Conservation (phyloP, 2,113 vertebrate genomes). For the Orcinus orca region DNA sequence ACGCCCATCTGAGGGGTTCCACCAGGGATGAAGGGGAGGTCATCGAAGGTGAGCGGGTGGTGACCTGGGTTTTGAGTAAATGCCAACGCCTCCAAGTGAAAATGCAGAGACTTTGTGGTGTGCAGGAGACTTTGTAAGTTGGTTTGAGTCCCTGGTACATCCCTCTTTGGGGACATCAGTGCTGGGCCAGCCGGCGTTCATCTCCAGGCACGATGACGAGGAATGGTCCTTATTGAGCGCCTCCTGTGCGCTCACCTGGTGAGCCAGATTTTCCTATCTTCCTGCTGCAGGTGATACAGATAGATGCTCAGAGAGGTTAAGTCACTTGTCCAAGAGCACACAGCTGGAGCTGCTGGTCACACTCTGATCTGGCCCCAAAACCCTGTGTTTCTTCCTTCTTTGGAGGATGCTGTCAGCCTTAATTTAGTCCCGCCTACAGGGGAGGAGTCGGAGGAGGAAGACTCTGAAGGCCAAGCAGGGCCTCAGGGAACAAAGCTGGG, state of each 20-base stretch:
- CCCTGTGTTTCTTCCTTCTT: not conserved
- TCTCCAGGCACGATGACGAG: not conserved
- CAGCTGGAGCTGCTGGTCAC: not conserved
- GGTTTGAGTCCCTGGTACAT: not conserved
- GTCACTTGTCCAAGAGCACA: not conserved
- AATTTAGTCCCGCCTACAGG: not conserved
- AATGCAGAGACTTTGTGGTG: not conserved
- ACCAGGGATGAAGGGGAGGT: rapidly evolving
- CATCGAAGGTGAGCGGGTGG: not conserved
- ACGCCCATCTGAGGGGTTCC: not conserved
- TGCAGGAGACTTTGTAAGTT: not conserved
- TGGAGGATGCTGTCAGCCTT: rapidly evolving
- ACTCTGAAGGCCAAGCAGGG: rapidly evolving
- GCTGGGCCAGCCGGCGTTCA: too few species aligned
- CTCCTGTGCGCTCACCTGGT: rapidly evolving
- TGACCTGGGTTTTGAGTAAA: not conserved
- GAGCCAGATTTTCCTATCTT: not conserved
- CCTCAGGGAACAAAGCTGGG: not conserved
- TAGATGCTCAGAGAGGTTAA: not conserved
- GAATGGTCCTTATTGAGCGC: rapidly evolving
- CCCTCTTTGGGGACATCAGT: rapidly evolving
- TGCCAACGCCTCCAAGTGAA: rapidly evolving
- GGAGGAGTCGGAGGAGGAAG: not conserved
- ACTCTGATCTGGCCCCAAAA: rapidly evolving
- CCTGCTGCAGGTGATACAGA: not conserved